phyloP scores from a whole-genome alignment of 2,113 vertebrate species.

The Atherinomorus stipes region DNA sequence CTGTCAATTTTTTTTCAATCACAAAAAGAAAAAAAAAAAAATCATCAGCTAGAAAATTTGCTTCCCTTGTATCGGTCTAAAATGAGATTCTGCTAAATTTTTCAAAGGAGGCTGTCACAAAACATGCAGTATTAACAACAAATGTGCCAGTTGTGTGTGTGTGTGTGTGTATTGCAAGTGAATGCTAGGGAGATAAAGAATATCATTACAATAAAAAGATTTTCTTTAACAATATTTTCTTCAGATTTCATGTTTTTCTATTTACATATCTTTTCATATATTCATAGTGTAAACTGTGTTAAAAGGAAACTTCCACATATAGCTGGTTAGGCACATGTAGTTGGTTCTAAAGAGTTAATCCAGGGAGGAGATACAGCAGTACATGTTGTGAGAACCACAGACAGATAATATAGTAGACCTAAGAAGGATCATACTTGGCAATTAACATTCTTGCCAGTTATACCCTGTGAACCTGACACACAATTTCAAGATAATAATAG shows the following conservation, averaged over 20 bases:
- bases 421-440: slow-evolving; percentile 74
- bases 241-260: slow-evolving; percentile 69
- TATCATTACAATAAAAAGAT: slow-evolving; percentile 69
- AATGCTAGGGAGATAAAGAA: slow-evolving; percentile 48
- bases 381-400: slow-evolving; percentile 70
- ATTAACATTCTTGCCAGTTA: slow-evolving; percentile 65
- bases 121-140: slow-evolving; percentile 79
- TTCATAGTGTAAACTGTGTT: slow-evolving; percentile 78
- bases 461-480: slow-evolving; percentile 80
- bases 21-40: slow-evolving; percentile 45
- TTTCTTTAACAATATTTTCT: slow-evolving; percentile 64
- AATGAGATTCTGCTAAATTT: slow-evolving; percentile 41
- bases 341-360: slow-evolving; percentile 75
- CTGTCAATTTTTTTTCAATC: slow-evolving; percentile 25
- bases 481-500: slow-evolving; percentile 61
- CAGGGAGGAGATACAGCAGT: slow-evolving; percentile 65
- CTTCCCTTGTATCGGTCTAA: slow-evolving; percentile 44
- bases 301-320: slow-evolving; percentile 79
- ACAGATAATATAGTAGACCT: slow-evolving; percentile 62
- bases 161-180: slow-evolving; percentile 65
- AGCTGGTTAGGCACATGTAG: slow-evolving; percentile 86
- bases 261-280: slow-evolving; percentile 66
- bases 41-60: slow-evolving; percentile 65
- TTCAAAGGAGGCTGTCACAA: slow-evolving; percentile 57
- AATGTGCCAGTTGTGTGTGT: slow-evolving; percentile 50